Conservation (phyloP, 2,113 vertebrate species). For the Trachemys scripta region DNA sequence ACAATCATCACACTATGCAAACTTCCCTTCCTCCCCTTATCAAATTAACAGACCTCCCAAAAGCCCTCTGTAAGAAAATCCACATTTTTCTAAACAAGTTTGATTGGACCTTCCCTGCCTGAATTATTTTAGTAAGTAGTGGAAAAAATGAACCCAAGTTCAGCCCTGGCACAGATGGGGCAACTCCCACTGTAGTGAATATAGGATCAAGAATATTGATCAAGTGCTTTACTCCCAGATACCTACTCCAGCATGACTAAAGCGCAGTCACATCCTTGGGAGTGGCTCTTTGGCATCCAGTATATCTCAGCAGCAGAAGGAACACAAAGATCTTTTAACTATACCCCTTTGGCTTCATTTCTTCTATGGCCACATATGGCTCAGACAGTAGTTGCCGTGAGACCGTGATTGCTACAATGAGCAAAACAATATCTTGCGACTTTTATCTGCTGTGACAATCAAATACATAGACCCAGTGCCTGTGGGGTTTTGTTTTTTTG, state of each 20-base stretch:
- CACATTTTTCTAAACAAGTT: slow-evolving; percentile 22
- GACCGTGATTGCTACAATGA: slow-evolving; percentile 59
- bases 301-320: slow-evolving; percentile 29
- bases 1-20: neutral
- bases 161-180: slow-evolving; percentile 30
- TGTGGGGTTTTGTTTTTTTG: neutral
- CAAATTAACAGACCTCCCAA: neutral
- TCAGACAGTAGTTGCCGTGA: slow-evolving; percentile 67
- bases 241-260: neutral
- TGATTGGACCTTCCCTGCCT: slow-evolving; percentile 3
- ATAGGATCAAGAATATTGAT: slow-evolving; percentile 8
- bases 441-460: slow-evolving; percentile 59
- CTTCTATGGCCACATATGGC: slow-evolving; percentile 60
- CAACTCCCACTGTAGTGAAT: slow-evolving; percentile 27
- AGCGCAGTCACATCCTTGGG: slow-evolving; percentile 8
- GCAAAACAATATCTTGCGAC: slow-evolving; percentile 58
- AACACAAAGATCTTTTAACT: slow-evolving; percentile 51
- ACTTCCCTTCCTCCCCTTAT: neutral
- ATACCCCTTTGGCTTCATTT: slow-evolving; percentile 37
- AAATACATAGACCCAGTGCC: slow-evolving; percentile 41
- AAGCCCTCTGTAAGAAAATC: slow-evolving; percentile 23
- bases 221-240: slow-evolving; percentile 12
- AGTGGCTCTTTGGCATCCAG: neutral
- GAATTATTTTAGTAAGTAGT: slow-evolving; percentile 42
- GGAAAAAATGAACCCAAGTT: slow-evolving; percentile 22